A percentile compares a stretch with the other conserved stretches of the same genome.
Conservation (phyloP, 2,888 invertebrate genomes). For the Beris morrisii region DNA sequence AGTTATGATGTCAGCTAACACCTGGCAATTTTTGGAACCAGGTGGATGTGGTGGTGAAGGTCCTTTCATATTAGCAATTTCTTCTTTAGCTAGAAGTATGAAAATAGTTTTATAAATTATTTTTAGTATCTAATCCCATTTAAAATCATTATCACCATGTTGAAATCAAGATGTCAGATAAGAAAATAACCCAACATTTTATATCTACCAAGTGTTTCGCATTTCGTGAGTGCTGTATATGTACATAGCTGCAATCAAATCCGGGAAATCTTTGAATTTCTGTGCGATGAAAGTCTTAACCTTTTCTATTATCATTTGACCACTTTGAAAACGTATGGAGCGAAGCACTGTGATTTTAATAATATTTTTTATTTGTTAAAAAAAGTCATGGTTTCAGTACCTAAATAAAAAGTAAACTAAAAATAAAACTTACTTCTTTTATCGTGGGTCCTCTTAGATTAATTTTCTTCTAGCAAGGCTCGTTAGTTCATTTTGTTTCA, state of each 20-base stretch:
- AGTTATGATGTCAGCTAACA: not conserved
- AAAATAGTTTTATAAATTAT: not conserved
- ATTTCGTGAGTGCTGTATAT: constrained; percentile 4
- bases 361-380: no score
- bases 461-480: no score
- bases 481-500: no score
- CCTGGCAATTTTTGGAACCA: not conserved
- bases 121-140: not conserved
- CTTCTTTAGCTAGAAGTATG: constrained; percentile 17
- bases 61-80: not conserved
- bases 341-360: constrained; percentile 9
- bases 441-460: no score
- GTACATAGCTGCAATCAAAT: constrained; percentile 1
- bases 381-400: no score
- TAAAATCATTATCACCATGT: no score
- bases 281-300: constrained; percentile 9
- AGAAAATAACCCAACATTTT: not conserved
- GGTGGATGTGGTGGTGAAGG: constrained; percentile 12
- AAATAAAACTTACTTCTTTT: no score
- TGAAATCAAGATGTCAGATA: no score
- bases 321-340: constrained; percentile 13
- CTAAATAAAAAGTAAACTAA: no score
- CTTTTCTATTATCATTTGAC: constrained; percentile 2
- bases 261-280: constrained; percentile 9
- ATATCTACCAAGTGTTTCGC: constrained; percentile 3